Evolutionary conservation across 2,113 vertebrate genomes (phyloP), one percentile per base, ranked within the genome.

Genomic region (Microcebus jonahi): DNA sequence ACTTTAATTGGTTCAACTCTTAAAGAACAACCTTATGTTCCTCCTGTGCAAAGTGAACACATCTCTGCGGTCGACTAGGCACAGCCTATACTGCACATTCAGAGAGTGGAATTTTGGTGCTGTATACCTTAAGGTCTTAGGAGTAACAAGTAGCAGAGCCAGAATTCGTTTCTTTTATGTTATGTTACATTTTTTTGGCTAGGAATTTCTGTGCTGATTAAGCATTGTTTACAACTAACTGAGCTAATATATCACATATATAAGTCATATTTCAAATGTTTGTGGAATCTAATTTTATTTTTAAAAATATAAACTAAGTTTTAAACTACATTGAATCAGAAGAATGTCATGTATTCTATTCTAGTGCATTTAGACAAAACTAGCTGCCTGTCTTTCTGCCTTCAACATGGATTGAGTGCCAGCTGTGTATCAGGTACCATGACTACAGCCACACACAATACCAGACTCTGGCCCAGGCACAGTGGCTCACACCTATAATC

Each of bases 211-310:
- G 34, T 45, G 48, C 39, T 81, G 42, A 67, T 79, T 67, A 94
- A 90, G 45, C 53, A 42, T n/a, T 76, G n/a, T 83, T 89, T 86
- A 93, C 29, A 57, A 53, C 2, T 61, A 48, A 65, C 48, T n/a
- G 15, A 25, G 3, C 75, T 92, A 89, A 20, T 65, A 0, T 63
- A 11, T 45, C n/a, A 87, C 42, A 36, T 75, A n/a, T 73, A 55
- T 61, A 93, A 92, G 42, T 63, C 23, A 63, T 80, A 7, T 76
- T 70, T 71, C 68, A 88, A 84, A n/a, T 83, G 7, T 45, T 75
- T 59, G 50, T 59, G 91, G 3, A 88, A 48, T 68, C 86, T 89
- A 48, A 80, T 88, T 96, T 89, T 15, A 90, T 83, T 93, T 68
- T 77, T 25, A 3, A 83, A 86, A 65, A 42, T 6, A 36, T 23